Evolutionary conservation across 2,113 vertebrate genomes (phyloP), one percentile per base, ranked within the genome.

Genomic region (Corythornis vintsioides): DNA sequence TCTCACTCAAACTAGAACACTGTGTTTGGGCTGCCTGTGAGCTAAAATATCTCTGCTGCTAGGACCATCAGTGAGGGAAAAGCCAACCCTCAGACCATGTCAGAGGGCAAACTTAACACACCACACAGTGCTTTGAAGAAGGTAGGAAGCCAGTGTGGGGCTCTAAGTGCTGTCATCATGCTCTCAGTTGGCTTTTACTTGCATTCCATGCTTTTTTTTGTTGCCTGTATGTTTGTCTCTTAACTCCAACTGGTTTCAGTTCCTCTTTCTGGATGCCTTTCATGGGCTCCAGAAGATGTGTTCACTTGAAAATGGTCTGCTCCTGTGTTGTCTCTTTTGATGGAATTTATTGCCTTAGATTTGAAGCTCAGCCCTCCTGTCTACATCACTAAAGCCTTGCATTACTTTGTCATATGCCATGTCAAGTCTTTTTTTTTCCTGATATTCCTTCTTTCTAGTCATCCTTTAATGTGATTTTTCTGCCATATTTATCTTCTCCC

Each of bases 51-150:
- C 19, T 84, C 31, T 59, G 6, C 77, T 60, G 70, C 52, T 76
- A 61, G 38, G 25, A 45, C 42, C 25, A 13, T 73, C 33, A 15
- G 5, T 60, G 61, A 78, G 45, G 63, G 47, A 89, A 89, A 79
- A 74, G 45, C 47, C 67, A 76, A 40, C 66, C 76, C 67, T 93
- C 74, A 79, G 91, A 65, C 90, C 74, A 28, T 76, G 45, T 89
- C 81, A 92, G 57, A 89, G 89, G 77, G 92, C 86, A 96, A n/a
- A 70, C 74, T 75, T 83, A 76, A 70, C 80, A 87, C 56, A 10
- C 28, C 26, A 13, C 3, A 1, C 2, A 2, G 11, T 53, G 64
- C 83, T 92, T 93, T 87, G 89, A 93, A 93, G 74, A 71, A 87
- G 83, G 40, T 90, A 38, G 88, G 65, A 66, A 70, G 88, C 70